Percentiles rank a stretch among this genome's conserved stretches.
phyloP scores from a whole-genome alignment of 2,888 invertebrate genomes.

The Piscicola geometra region DNA sequence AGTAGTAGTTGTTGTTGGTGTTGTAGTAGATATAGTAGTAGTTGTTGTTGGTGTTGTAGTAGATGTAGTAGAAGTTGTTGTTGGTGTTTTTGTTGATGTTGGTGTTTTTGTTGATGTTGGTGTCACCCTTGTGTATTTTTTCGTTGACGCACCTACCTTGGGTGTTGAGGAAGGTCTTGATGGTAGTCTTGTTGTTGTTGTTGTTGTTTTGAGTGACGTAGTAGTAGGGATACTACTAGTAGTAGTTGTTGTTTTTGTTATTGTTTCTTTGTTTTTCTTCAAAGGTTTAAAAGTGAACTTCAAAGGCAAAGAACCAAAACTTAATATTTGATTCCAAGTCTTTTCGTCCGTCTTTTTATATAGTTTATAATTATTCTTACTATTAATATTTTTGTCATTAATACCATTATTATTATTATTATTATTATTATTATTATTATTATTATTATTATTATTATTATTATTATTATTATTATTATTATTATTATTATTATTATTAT shows the following conservation, averaged over 20 bases:
- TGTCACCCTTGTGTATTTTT: background rate
- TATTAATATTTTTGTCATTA: background rate
- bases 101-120: background rate
- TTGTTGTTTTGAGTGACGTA: background rate
- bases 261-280: background rate
- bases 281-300: background rate
- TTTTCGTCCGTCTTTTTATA: background rate
- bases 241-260: background rate
- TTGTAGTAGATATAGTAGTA: background rate
- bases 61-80: too few species aligned
- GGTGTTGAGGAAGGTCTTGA: background rate
- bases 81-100: too few species aligned
- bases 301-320: background rate
- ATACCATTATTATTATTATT: too few species aligned
- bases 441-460: too few species aligned
- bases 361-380: background rate
- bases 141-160: background rate
- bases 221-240: background rate
- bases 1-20: slow-evolving; percentile 5
- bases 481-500: too few species aligned
- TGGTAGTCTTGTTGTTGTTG: background rate
- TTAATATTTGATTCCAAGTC: background rate
- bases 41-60: too few species aligned
- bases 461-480: background rate
- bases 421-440: too few species aligned